Evolutionary conservation across 2,113 vertebrate genomes (phyloP).

Genomic region (Trematocara nigrifrons): DNA sequence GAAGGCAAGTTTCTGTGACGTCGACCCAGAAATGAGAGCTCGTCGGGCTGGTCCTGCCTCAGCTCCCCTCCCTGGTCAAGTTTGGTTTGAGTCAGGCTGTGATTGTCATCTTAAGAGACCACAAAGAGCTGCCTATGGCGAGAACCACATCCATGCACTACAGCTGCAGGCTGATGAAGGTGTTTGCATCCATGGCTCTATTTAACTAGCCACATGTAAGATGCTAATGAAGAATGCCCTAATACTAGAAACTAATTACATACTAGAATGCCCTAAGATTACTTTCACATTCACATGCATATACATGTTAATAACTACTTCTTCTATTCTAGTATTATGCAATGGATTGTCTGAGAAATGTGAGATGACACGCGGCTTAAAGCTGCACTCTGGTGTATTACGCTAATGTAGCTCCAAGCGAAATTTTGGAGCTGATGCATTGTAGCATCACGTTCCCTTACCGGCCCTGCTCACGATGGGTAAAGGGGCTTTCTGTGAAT

Average conservation of each 20-base stretch:
- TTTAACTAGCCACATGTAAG: background rate
- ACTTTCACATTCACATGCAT: conserved; percentile 39
- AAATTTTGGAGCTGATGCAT: background rate
- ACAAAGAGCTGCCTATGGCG: conserved; percentile 37
- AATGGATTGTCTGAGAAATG: conserved; percentile 5
- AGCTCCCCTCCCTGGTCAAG: conserved; percentile 22
- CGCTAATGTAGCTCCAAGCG: background rate
- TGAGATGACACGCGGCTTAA: conserved; percentile 1
- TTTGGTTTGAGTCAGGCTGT: conserved; percentile 58
- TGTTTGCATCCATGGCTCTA: background rate
- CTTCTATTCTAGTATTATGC: conserved; percentile 20
- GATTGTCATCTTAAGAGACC: conserved; percentile 65
- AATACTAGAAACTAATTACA: conserved; percentile 1
- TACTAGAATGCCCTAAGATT: conserved; percentile 2
- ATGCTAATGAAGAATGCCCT: background rate
- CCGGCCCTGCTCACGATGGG: background rate
- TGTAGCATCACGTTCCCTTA: background rate
- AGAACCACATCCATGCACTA: conserved; percentile 27
- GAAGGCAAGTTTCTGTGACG: conserved; percentile 2
- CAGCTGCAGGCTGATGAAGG: conserved; percentile 1
- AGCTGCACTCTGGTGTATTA: conserved; percentile 16
- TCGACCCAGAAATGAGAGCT: background rate
- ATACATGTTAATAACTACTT: background rate
- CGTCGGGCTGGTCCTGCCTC: conserved; percentile 24
- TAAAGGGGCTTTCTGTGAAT: background rate